Evolutionary conservation across 2,113 vertebrate genomes (phyloP).

Genomic region (Ailurus styani): DNA sequence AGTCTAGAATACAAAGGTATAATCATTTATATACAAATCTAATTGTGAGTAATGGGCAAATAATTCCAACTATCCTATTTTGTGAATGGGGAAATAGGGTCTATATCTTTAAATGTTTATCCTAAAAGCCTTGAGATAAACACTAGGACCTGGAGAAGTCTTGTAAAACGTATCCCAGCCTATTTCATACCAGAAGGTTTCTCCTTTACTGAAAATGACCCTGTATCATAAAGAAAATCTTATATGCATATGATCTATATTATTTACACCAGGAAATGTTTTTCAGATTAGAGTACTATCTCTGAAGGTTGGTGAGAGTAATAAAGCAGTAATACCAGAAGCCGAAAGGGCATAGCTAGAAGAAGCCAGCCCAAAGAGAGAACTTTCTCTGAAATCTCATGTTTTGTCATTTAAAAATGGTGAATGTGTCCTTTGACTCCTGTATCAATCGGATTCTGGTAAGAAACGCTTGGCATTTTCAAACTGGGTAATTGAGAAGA

Average conservation of each 20-base stretch:
- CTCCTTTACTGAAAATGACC: neutral
- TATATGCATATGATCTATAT: neutral
- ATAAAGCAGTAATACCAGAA: neutral
- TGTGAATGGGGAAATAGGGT: neutral
- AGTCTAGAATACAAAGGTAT: neutral
- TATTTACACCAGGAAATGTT: neutral
- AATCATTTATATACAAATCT: neutral
- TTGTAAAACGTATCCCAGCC: neutral
- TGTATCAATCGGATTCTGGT: neutral
- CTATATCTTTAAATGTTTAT: neutral
- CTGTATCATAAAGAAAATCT: neutral
- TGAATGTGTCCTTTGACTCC: neutral
- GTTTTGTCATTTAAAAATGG: neutral
- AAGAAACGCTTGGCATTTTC: neutral
- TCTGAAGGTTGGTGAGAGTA: neutral
- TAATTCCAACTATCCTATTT: neutral
- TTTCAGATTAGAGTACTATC: neutral
- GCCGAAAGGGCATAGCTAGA: neutral
- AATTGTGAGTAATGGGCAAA: neutral
- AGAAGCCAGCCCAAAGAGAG: neutral
- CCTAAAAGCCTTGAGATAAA: neutral
- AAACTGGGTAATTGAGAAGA: neutral
- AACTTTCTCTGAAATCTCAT: neutral
- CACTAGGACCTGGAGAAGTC: neutral
- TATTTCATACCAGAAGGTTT: neutral